A percentile compares a stretch with the other conserved stretches of the same genome.
phyloP scores from a whole-genome alignment of 2,888 invertebrate species.

The Oligia strigilis region DNA sequence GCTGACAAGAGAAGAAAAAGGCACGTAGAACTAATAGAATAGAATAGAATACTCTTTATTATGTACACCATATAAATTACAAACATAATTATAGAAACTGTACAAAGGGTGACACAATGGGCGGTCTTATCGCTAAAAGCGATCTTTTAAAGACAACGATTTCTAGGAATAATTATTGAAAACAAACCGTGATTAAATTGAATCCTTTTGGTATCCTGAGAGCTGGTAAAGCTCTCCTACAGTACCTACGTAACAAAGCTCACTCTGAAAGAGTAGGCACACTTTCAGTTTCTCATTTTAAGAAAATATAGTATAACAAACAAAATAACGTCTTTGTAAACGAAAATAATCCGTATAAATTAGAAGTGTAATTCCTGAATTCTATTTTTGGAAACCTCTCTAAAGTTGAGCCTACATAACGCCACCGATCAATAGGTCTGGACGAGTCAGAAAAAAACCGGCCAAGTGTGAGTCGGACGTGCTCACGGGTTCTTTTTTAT shows the following conservation, averaged over 20 bases:
- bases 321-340: constrained; percentile 1
- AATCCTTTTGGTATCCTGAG: too few relatives aligned
- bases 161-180: neutral
- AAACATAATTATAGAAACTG: too few relatives aligned
- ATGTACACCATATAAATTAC: too few relatives aligned
- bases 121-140: too few relatives aligned
- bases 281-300: neutral
- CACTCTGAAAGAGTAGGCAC: neutral
- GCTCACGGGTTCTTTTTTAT: neutral
- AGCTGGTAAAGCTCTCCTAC: neutral
- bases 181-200: neutral
- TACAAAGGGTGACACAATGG: too few relatives aligned
- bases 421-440: neutral
- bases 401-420: constrained; percentile 7
- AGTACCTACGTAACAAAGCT: neutral
- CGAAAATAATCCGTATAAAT: constrained; percentile 20
- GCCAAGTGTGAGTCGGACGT: neutral
- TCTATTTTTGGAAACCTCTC: constrained; percentile 21
- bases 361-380: neutral
- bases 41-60: too few relatives aligned
- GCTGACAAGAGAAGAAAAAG: too few relatives aligned
- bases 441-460: neutral
- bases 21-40: too few relatives aligned
- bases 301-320: neutral
- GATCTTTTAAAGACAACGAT: too few relatives aligned